Evolutionary conservation across 2,797 vertebrate genomes (phyloP).

Genomic region (Labroides dimidiatus): DNA sequence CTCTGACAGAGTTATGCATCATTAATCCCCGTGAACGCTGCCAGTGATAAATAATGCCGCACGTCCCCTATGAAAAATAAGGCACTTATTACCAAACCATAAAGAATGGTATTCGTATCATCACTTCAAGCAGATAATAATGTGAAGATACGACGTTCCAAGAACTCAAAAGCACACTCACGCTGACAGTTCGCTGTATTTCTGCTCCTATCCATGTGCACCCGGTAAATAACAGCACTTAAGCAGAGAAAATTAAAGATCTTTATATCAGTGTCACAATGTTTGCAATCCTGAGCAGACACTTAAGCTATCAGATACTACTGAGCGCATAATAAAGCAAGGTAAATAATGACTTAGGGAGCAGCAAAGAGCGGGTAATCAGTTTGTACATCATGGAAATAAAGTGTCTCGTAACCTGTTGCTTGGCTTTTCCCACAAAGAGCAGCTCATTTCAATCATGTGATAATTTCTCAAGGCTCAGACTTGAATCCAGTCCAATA

Average conservation of each 20-base stretch:
- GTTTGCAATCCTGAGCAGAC: conserved; percentile 35
- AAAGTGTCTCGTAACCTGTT: conserved; percentile 43
- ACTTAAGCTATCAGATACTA: conserved; percentile 53
- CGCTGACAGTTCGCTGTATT: conserved; percentile 69
- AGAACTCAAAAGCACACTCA: conserved; percentile 68
- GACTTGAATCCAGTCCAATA: conserved; percentile 74
- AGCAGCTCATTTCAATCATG: conserved; percentile 63
- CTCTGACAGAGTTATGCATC: conserved; percentile 80
- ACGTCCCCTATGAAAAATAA: conserved; percentile 79
- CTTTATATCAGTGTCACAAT: conserved; percentile 60
- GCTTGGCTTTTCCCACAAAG: conserved; percentile 64
- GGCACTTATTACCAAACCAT: conserved; percentile 81
- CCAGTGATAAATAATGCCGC: conserved; percentile 80
- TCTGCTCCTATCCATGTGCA: conserved; percentile 48
- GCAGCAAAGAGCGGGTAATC: conserved; percentile 38
- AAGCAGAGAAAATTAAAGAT: conserved; percentile 68
- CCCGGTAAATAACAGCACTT: conserved; percentile 75
- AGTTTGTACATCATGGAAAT: conserved; percentile 27
- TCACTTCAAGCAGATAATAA: conserved; percentile 78
- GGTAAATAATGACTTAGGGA: conserved; percentile 56
- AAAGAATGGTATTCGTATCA: conserved; percentile 77
- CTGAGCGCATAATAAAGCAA: conserved; percentile 63
- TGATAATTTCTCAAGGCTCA: conserved; percentile 73
- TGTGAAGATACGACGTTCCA: conserved; percentile 68
- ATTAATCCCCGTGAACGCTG: conserved; percentile 80